Evolutionary conservation across 2,797 vertebrate species (phyloP).

Genomic region (Sylvilagus floridanus): DNA sequence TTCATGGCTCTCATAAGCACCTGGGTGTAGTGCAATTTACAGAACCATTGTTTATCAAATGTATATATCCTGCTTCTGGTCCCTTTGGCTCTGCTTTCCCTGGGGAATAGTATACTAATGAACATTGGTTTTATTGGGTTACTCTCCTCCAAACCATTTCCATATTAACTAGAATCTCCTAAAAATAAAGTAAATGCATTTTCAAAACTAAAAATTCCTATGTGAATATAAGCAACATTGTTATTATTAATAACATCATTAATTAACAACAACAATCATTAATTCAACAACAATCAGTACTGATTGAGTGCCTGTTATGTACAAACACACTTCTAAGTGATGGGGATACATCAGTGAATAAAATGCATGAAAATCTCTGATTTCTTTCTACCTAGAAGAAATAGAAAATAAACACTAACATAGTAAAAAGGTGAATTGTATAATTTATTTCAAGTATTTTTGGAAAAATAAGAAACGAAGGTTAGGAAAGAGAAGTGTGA

Average conservation of each 20-base stretch:
- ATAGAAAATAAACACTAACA: constrained; percentile 35
- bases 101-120: neutral
- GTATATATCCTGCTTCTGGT: neutral
- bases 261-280: neutral
- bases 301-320: neutral
- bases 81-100: neutral
- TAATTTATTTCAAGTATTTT: neutral
- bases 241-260: neutral
- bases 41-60: neutral
- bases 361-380: neutral
- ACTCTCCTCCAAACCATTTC: neutral
- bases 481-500: neutral
- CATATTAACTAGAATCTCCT: neutral
- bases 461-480: neutral
- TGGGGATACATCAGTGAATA: neutral
- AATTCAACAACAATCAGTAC: neutral
- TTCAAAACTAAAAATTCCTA: neutral
- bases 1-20: neutral
- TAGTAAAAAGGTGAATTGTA: neutral
- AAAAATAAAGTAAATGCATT: constrained; percentile 6
- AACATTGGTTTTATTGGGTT: neutral
- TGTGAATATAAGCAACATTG: neutral
- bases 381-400: constrained; percentile 7
- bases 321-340: neutral
- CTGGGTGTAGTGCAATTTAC: neutral